These are phyloP conservation scores for Tetrapedia diversipes DNA, from an alignment of 2,888 invertebrate species.

Conservation along the genomic window DNA sequence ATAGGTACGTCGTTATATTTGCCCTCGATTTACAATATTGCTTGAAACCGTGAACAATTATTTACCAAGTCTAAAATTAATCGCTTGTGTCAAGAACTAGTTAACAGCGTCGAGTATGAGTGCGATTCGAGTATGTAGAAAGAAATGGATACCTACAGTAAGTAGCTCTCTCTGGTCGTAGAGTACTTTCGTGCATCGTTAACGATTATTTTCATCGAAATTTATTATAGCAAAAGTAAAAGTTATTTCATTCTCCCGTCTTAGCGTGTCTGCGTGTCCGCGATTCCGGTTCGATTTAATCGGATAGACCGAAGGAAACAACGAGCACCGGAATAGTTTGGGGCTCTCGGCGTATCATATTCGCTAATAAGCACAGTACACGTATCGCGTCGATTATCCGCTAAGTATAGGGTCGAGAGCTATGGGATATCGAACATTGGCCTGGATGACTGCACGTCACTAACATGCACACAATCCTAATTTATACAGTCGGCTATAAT, in stretches of 20 bases:
- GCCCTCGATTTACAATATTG: neutral
- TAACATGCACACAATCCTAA: slow-evolving; percentile 77
- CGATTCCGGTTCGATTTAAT: neutral
- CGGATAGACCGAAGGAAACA: slow-evolving; percentile 5
- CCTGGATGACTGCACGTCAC: slow-evolving; percentile 80
- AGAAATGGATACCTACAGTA: too few relatives aligned
- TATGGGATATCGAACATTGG: slow-evolving; percentile 72
- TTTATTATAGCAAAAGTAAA: neutral
- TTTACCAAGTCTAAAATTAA: neutral
- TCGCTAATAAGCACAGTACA: slow-evolving; percentile 79
- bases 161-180: too few relatives aligned
- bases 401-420: slow-evolving; percentile 78
- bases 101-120: too few relatives aligned
- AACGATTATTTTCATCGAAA: neutral
- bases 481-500: slow-evolving; percentile 74
- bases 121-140: too few relatives aligned
- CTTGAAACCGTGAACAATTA: neutral
- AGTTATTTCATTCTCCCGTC: neutral
- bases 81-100: too few relatives aligned
- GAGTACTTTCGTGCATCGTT: too few relatives aligned
- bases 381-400: slow-evolving; percentile 80
- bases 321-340: slow-evolving; percentile 48
- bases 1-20: neutral
- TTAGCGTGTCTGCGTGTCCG: too few relatives aligned
- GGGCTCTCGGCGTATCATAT: slow-evolving; percentile 74